Base-by-base conservation (phyloP, 2,113 vertebrate genomes). In the Corvus moneduloides region DNA sequence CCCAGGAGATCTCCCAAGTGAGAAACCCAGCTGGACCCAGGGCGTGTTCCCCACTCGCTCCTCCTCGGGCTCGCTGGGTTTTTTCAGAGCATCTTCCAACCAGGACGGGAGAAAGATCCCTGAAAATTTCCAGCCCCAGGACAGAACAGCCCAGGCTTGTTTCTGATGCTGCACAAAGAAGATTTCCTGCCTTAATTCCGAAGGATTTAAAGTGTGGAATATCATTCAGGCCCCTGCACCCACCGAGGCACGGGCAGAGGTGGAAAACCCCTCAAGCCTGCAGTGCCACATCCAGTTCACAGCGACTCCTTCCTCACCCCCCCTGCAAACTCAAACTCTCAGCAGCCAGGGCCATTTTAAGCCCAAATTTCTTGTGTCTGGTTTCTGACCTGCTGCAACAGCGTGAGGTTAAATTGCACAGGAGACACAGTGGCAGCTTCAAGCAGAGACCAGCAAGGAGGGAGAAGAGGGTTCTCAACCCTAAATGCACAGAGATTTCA, bases 21-120 rank as follows among this genome's bases (percentile, higher is more conserved):
- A 43, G 49, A 28, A 58, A 58, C 62, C 13, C 90, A 77, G 59
- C 73, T n/a, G 77, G 69, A 51, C 30, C 30, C 54, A 6, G 35
- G 54, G 4, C 1, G 0, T 0, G 0, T 14, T 58, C 44, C 9
- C 39, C 16, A 22, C 32, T 33, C 15, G 0, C 7, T 1, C 35
- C 69, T 73, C 68, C 49, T 39, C 1, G 1, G 27, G 21, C 54
- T 68, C 0, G 0, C 35, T 77, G 52, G 1, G 4, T 2, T 59
- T 54, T 39, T 52, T 46, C 67, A 28, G 48, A 46, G 33, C n/a
- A 20, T 49, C 49, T 49, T 41, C 7, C 24, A 82, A n/a, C 9
- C 66, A 79, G 52, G 35, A 37, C 18, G n/a, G 52, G 28, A 59
- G 33, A 90, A 19, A 74, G 13, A 37, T 4, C 23, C 37, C 69